Evolutionary conservation across 2,797 vertebrate species (phyloP), one percentile per base, ranked within the genome.

Genomic region (Loriculus beryllinus): DNA sequence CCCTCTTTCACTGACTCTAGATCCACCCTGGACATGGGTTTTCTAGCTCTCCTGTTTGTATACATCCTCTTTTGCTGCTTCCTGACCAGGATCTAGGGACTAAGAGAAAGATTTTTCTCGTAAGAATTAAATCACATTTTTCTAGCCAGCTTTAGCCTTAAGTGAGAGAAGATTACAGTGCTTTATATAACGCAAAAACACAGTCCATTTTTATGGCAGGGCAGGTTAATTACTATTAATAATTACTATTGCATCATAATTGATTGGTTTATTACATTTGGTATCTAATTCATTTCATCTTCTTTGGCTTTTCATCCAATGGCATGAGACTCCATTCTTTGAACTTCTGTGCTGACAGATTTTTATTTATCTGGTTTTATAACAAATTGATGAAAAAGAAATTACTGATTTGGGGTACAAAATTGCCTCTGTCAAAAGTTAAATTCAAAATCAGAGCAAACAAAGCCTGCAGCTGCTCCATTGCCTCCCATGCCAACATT

Each of bases 401-500:
- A 54, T 48, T 7, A 68, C 54, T 5, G 20, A 60, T 82, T n/a
- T 31, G 3, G 9, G 10, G 26, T 33, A 80, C 6, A 74, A 57
- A 90, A 80, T 37, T 80, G 52, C 23, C 11, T 82, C 80, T 86
- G 56, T 57, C 68, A 75, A 48, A 87, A 92, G 29, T 80, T 68
- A 69, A 70, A 92, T 80, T 80, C 74, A 86, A 86, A 88, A 88
- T 70, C 60, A 49, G 83, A 79, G 70, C 70, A 90, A 94, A 79
- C 47, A 90, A 79, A 72, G 40, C 33, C 76, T 70, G 62, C 60
- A 85, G 65, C 90, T 94, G 37, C 71, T 90, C 59, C 77, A 35
- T 68, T 56, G 57, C 22, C 31, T 88, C 45, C 56, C 17, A 25
- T 74, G 81, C 81, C 88, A 93, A 70, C 16, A 76, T 31, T 37